Evolutionary conservation across 2,888 invertebrate genomes (phyloP).

Genomic region (Amphiduros pacificus): DNA sequence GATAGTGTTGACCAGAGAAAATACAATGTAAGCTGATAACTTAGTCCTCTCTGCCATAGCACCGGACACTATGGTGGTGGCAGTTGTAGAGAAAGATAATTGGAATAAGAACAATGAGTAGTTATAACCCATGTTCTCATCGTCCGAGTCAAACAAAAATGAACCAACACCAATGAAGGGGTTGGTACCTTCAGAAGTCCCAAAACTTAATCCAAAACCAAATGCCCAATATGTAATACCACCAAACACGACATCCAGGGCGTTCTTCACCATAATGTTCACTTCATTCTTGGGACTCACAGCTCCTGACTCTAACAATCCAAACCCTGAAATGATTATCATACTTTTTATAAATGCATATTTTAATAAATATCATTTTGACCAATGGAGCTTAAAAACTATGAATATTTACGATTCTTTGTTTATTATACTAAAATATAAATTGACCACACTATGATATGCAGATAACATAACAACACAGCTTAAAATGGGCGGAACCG

Average conservation of each 20-base stretch:
- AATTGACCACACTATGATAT: no score
- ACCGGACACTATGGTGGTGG: slow-evolving; percentile 63
- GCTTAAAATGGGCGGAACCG: no score
- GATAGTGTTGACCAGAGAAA: slow-evolving; percentile 48
- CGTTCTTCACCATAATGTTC: slow-evolving; percentile 97
- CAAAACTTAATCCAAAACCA: slow-evolving; percentile 89
- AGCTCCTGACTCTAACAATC: slow-evolving; percentile 88
- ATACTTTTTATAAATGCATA: no score
- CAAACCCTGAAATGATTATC: slow-evolving; percentile 77
- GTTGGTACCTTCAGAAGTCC: slow-evolving; percentile 53
- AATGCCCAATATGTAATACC: slow-evolving; percentile 93
- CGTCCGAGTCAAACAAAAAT: slow-evolving; percentile 57
- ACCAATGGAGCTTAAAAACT: no score
- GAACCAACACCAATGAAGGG: slow-evolving; percentile 43
- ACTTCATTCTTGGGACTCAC: slow-evolving; percentile 81
- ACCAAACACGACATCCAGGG: slow-evolving; percentile 88
- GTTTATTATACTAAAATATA: no score
- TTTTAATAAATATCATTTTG: no score
- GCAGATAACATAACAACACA: no score
- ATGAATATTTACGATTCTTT: no score
- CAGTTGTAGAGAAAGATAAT: slow-evolving; percentile 81
- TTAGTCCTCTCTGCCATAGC: slow-evolving; percentile 56
- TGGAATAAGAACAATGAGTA: slow-evolving; percentile 24
- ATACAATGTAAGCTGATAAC: slow-evolving; percentile 47
- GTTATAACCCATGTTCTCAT: slow-evolving; percentile 15